Base-by-base conservation (phyloP, 1,140 invertebrate genomes). In the Fragariocoptes setiger region DNA sequence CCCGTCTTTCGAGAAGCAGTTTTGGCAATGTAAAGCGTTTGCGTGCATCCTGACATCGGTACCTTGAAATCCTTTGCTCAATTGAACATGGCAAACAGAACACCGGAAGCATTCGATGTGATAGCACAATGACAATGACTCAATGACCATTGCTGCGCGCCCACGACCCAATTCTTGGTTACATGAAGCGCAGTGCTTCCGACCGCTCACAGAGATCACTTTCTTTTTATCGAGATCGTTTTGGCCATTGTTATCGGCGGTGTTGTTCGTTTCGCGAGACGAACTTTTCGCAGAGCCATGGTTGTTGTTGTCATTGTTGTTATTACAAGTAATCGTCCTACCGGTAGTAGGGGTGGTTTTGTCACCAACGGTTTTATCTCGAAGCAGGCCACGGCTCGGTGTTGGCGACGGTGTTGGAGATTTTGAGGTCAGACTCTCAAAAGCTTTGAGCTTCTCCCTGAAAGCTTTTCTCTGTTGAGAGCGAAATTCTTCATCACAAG, bases 101-200 rank as follows among this genome's bases (percentile, higher is more conserved):
- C 86, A 95, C 53, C 78, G 74, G 65, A 95, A 95, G 60, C 86
- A 95, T 53, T 82, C 75, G 60, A 92, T 79, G 61, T 95, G 86
- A 60, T 90, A 94, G 58, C 80, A 92, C 42, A 95, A 63, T 42
- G 76, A 69, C 40, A 94, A 63, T 42, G 79, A 85, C 60, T 92
- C 85, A 51, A 95, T 90, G 46, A 92, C 88, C 85, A 94, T 94
- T 14, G 85, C 85, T 36, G 85, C 83, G 40, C 43, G 42, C 50
- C 85, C 85, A 53, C 80, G 72, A 57, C 85, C 83, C 51, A 94
- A 62, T 65, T 88, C 82, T 50, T 85, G 73, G 21, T 68, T 69
- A 53, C 85, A 94, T 56, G 85, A 76, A 2, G 83, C 88, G 59
- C 86, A 94, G 53, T 78, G 78, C 57, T 90, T 83, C 49, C 78